Conservation (phyloP, 2,113 vertebrate genomes). For the Felis chaus region DNA sequence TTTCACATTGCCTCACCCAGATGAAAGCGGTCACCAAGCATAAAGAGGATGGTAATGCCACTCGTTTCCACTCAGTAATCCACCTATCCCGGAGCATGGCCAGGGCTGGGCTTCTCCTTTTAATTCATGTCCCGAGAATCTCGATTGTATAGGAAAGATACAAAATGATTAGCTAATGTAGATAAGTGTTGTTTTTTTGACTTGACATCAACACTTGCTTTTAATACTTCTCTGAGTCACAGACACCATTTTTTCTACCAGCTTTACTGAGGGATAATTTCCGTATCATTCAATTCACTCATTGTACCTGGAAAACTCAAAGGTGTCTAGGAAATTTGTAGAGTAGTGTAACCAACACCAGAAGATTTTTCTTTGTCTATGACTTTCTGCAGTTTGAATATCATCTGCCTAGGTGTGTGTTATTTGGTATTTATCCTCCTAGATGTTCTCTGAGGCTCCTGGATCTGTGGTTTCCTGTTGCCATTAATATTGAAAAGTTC, state of each 20-base stretch:
- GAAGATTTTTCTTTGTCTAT: background rate
- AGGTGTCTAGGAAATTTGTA: background rate
- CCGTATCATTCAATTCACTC: background rate
- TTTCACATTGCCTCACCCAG: background rate
- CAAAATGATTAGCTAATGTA: background rate
- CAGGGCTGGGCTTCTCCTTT: background rate
- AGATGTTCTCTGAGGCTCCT: background rate
- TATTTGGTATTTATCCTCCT: background rate
- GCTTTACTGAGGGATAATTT: conserved; percentile 23
- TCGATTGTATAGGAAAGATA: background rate
- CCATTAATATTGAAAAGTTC: background rate
- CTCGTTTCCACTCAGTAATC: background rate
- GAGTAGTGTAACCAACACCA: background rate
- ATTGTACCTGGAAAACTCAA: background rate
- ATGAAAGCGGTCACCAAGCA: background rate
- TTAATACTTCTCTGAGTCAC: background rate
- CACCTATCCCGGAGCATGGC: background rate
- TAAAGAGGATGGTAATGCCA: rapidly evolving
- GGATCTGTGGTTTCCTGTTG: background rate
- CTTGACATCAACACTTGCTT: conserved; percentile 18
- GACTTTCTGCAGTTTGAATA: background rate
- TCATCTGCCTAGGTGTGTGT: background rate
- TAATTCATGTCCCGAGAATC: background rate
- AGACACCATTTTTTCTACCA: background rate
- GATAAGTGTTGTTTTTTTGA: background rate